Base-by-base conservation (phyloP, 2,888 invertebrate species). In the Tribolium freemani region DNA sequence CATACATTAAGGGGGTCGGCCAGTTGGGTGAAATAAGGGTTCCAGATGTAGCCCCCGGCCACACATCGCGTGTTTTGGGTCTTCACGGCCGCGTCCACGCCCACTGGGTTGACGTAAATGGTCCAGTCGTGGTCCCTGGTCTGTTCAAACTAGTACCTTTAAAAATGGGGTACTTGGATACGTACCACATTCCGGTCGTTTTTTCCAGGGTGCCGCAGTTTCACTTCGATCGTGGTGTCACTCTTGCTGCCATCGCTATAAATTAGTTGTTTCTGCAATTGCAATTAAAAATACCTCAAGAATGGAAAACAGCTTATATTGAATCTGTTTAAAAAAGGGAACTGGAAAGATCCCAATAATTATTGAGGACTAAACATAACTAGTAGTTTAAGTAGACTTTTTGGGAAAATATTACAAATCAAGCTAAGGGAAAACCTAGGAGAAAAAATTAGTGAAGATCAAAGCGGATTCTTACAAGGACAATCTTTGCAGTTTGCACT, bases 1-100 rank as follows among this genome's bases (percentile, higher is more conserved):
- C 2, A 11, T 86, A 96, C 96, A 85, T 96, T 96, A 46, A 95
- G 88, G 0, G 96, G 96, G 88, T 96, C 95, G 0, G 96, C 96
- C 0, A 96, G 88, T 86, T 96, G 96, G 0, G 96, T 96, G 82
- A 93, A 96, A 87, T 91, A 94, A 0, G 96, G 96, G 89, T 96
- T 96, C 96, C 96, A 96, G 8, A 93, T 90, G 83, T 96, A 96
- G 5, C 97, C 97, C 20, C 94, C 96, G 1, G 97, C 96, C 5
- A 96, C 95, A 84, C 97, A 97, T 77, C 97, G 90, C 0, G 95
- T 94, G 76, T 88, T 88, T 72, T 93, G 91, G 44, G 93, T 92
- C 84, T 92, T 90, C 4, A 96, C 96, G 0, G 94, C 90, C 0
- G 96, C 96, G 87, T 97, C 97, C 66, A 96, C 96, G 0, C 96